Conservation (phyloP, 1,140 invertebrate genomes). For the Sycobia sp. region DNA sequence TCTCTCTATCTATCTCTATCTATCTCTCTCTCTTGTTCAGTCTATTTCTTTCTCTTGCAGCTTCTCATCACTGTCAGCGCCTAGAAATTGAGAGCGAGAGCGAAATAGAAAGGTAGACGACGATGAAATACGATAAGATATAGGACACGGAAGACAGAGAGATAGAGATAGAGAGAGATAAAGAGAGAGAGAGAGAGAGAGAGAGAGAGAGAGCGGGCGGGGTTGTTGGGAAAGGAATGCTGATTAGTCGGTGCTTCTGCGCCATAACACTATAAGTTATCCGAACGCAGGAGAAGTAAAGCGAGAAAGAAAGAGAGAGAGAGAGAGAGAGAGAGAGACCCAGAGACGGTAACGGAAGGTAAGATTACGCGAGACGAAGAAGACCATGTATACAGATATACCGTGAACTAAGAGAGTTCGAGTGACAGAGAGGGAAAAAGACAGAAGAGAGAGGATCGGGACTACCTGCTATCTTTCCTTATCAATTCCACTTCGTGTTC, state of each 20-base stretch:
- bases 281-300: constrained; percentile 36
- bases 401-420: background rate
- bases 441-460: constrained; percentile 2
- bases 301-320: background rate
- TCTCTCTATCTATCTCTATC: background rate
- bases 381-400: constrained; percentile 21
- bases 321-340: background rate
- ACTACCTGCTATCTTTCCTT: constrained; percentile 33
- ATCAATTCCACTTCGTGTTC: constrained; percentile 34
- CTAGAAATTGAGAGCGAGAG: too few relatives aligned
- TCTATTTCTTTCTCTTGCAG: background rate
- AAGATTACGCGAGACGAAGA: constrained; percentile 30
- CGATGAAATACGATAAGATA: too few relatives aligned
- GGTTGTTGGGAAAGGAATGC: constrained; percentile 53
- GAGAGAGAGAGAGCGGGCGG: constrained; percentile 33
- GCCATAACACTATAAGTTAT: constrained; percentile 61
- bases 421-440: background rate
- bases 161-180: too few relatives aligned
- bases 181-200: too few relatives aligned
- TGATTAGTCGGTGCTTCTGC: constrained; percentile 60
- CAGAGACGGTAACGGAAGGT: constrained; percentile 2
- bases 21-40: too few relatives aligned
- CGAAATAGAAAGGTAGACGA: too few relatives aligned
- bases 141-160: too few relatives aligned
- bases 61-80: constrained; percentile 17